These are phyloP conservation scores for Spicauda simplicius DNA, from an alignment of 2,888 invertebrate species.

Conservation along the genomic window DNA sequence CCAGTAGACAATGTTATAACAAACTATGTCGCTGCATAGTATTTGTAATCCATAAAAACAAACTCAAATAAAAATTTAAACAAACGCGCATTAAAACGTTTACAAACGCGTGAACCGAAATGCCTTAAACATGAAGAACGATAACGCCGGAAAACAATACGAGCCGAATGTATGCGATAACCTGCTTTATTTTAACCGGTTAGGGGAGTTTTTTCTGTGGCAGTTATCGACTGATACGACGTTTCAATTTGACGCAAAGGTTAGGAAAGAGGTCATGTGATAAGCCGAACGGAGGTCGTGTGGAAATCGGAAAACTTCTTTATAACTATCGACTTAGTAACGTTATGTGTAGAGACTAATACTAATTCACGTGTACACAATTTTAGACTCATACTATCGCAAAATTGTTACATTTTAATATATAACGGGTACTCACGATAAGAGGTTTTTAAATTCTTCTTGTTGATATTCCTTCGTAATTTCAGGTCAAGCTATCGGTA, in stretches of 20 bases:
- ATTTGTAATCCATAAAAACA: neutral
- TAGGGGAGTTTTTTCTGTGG: conserved; percentile 49
- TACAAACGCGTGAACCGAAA: conserved; percentile 61
- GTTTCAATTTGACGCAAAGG: conserved; percentile 51
- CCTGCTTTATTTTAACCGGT: conserved; percentile 43
- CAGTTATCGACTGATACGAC: conserved; percentile 45
- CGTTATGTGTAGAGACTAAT: too few species aligned
- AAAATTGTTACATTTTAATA: too few species aligned
- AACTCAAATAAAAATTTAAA: conserved; percentile 12
- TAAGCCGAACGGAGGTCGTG: conserved; percentile 71
- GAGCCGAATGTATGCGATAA: conserved; percentile 43
- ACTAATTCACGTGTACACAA: too few species aligned
- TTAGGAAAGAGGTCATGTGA: conserved; percentile 78
- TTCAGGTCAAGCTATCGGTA: too few species aligned
- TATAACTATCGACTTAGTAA: neutral
- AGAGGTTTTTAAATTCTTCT: too few species aligned
- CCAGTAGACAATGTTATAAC: too few species aligned
- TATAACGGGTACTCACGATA: too few species aligned
- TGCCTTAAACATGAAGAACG: conserved; percentile 67
- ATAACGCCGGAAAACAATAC: conserved; percentile 66
- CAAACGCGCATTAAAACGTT: conserved; percentile 45
- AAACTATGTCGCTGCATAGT: too few species aligned
- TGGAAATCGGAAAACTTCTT: conserved; percentile 64
- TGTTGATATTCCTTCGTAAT: too few species aligned
- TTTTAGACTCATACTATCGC: too few species aligned